These are phyloP conservation scores for Rhineura floridana DNA, from an alignment of 2,113 vertebrate genomes.

Conservation along the genomic window DNA sequence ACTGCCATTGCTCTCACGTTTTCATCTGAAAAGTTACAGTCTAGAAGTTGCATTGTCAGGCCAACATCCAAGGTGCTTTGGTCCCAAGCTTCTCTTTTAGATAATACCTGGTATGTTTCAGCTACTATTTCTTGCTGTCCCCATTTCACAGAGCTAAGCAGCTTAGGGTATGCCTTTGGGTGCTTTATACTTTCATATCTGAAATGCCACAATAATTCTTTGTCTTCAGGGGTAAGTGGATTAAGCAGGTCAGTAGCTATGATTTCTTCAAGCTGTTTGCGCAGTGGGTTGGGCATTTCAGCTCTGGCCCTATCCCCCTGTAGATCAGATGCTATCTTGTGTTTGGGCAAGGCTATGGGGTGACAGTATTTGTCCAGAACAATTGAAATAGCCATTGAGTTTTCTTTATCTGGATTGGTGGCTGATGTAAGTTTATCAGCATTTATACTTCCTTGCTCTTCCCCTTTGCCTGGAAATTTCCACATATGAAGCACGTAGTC, in stretches of 20 bases:
- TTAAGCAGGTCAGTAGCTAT: conserved; percentile 92
- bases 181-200: conserved; percentile 91
- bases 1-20: conserved; percentile 94
- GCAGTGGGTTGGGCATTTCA: conserved; percentile 97
- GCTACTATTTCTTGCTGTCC: conserved; percentile 92
- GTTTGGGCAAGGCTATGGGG: conserved; percentile 93
- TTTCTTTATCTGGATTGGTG: conserved; percentile 95
- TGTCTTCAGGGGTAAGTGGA: conserved; percentile 92
- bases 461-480: conserved; percentile 93
- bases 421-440: conserved; percentile 97
- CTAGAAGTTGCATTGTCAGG: conserved; percentile 94
- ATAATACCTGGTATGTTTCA: conserved; percentile 88
- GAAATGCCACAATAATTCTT: conserved; percentile 98
- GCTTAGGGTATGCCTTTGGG: conserved; percentile 94
- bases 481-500: conserved; percentile 98
- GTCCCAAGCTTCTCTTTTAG: conserved; percentile 89
- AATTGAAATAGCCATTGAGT: conserved; percentile 92
- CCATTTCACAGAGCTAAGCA: conserved; percentile 94
- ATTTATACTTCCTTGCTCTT: conserved; percentile 93
- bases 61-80: conserved; percentile 91
- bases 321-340: conserved; percentile 73
- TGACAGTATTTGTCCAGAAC: conserved; percentile 94
- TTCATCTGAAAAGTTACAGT: conserved; percentile 96
- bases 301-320: conserved; percentile 85
- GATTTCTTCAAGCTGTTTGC: conserved; percentile 94